Evolutionary conservation across 2,797 vertebrate species (phyloP), one percentile per base, ranked within the genome.

Genomic region (Molothrus ater): DNA sequence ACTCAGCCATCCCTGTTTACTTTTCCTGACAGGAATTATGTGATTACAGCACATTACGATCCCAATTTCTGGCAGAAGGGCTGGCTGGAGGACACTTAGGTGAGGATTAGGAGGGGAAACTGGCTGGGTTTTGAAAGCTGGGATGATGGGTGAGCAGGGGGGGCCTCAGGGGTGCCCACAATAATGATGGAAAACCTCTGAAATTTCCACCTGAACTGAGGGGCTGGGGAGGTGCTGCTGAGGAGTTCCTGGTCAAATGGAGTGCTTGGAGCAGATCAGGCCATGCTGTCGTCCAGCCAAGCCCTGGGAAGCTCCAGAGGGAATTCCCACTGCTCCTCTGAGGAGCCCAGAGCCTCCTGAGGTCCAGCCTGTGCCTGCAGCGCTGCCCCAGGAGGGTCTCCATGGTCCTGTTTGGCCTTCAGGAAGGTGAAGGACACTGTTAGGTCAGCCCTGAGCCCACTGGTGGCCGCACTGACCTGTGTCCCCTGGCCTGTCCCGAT

Each of bases 11-110:
- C 76, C 88, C 89, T 96, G 94, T 96, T 96, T 96, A 93, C 93
- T 95, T 95, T 96, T 95, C 38, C 93, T 96, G 96, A 93, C 94
- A 95, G 94, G 96, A 95, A 92, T 96, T 94, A 95, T 79, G 94
- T 84, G 90, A 96, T 95, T 96, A 96, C 92, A 81, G 90, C 93
- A 51, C 92, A 95, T 95, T 95, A 95, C 50, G 48, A 56, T 72
- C 88, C 90, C 88, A 92, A 66, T 95, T 95, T 93, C 80, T 75
- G 80, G 86, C 88, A 92, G 90, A 63, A 91, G 48, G 47, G 80
- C 80, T 86, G 74, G 83, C 93, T 93, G 51, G 88, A 90, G 93
- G 88, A 78, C 66, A 56, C 92, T 96, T 90, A 93, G 66, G 73
- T 93, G 82, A 38, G 83, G 88, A 69, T 94, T 83, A 86, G 22